phyloP scores from a whole-genome alignment of 2,797 vertebrate species.

The Discoglossus pictus region DNA sequence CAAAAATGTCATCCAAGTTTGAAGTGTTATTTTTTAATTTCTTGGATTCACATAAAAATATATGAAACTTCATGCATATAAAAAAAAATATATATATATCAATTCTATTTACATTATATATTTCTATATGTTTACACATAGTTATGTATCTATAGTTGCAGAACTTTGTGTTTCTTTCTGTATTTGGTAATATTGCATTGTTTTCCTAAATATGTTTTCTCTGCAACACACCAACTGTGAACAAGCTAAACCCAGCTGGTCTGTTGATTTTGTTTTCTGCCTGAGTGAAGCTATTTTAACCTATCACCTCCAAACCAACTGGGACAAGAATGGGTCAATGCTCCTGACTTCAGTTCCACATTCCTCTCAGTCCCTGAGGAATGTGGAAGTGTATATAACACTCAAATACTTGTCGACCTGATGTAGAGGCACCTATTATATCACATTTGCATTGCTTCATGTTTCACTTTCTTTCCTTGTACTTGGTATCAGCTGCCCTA shows the following conservation, averaged over 20 bases:
- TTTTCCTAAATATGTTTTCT: constrained; percentile 27
- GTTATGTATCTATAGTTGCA: not conserved
- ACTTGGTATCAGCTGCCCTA: not conserved
- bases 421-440: constrained; percentile 23
- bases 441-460: constrained; percentile 15
- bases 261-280: constrained; percentile 33
- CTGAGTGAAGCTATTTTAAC: constrained; percentile 45
- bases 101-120: no score
- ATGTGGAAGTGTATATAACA: not conserved
- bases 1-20: no score
- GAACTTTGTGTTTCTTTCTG: constrained; percentile 14
- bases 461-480: constrained; percentile 15
- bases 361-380: constrained; percentile 35
- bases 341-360: constrained; percentile 40
- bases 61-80: no score
- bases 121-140: no score
- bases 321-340: constrained; percentile 41
- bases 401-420: constrained; percentile 23
- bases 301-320: constrained; percentile 37
- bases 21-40: no score
- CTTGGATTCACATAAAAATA: no score
- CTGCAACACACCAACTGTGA: not conserved
- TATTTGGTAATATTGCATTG: constrained; percentile 6
- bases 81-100: no score
- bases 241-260: constrained; percentile 11